These are phyloP conservation scores for Choristoneura fumiferana DNA, from an alignment of 1,140 invertebrate species.

Conservation along the genomic window DNA sequence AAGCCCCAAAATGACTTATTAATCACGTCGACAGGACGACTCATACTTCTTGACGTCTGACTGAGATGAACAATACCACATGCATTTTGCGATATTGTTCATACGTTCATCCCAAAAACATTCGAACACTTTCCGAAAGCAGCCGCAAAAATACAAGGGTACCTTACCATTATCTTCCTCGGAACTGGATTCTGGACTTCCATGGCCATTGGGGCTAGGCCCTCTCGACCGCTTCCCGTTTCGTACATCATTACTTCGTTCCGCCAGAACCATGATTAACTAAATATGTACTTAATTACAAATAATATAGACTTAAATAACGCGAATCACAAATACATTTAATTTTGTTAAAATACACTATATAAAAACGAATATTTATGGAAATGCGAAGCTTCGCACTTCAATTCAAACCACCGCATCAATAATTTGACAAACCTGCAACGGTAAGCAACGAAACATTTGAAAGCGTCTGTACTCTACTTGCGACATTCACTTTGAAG, in stretches of 20 bases:
- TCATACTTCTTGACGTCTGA: not conserved
- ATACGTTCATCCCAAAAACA: not conserved
- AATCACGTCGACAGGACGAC: not conserved
- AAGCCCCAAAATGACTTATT: not conserved
- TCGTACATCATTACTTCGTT: conserved; percentile 89
- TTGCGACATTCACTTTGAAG: conserved; percentile 56
- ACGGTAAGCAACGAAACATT: conserved; percentile 45
- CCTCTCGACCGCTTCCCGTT: conserved; percentile 92
- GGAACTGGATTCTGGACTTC: conserved; percentile 87
- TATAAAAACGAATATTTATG: conserved; percentile 44
- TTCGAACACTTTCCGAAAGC: conserved; percentile 1
- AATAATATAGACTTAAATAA: conserved; percentile 34
- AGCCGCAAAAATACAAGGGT: conserved; percentile 29
- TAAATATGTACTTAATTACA: conserved; percentile 28
- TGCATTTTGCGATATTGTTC: not conserved
- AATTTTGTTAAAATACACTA: conserved; percentile 31
- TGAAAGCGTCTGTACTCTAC: conserved; percentile 59
- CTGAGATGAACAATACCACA: conserved; percentile 10
- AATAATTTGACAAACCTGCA: conserved; percentile 73
- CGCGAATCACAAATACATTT: conserved; percentile 48
- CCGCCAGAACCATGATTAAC: conserved; percentile 89
- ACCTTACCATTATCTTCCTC: conserved; percentile 88
- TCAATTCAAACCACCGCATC: conserved; percentile 77
- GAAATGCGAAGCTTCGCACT: conserved; percentile 63
- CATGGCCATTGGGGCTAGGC: conserved; percentile 92